phyloP scores from a whole-genome alignment of 2,888 invertebrate genomes.

The Pseudolycoriella hygida region DNA sequence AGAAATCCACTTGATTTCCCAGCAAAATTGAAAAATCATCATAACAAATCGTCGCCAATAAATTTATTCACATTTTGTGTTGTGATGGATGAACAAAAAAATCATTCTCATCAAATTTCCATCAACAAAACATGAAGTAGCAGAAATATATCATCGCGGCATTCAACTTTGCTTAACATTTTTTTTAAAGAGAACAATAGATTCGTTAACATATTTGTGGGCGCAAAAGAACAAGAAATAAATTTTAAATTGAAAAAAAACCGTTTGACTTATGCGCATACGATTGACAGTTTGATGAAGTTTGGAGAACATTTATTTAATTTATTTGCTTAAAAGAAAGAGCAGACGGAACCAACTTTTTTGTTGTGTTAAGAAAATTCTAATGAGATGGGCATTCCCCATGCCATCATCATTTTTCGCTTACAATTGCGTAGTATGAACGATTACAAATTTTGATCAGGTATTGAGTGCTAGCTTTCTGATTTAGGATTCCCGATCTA shows the following conservation, averaged over 20 bases:
- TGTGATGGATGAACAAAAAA: neutral
- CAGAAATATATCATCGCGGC: neutral
- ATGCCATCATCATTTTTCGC: no score
- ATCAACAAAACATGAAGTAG: no score
- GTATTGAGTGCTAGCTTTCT: no score
- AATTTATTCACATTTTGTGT: neutral
- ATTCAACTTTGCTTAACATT: neutral
- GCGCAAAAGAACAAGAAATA: neutral
- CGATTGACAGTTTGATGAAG: neutral
- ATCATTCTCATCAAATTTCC: no score
- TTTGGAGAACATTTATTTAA: neutral
- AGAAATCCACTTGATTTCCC: no score
- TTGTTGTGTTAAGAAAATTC: no score
- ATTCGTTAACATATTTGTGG: neutral
- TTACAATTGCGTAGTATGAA: no score
- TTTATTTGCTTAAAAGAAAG: no score
- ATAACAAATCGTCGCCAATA: neutral
- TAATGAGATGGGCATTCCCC: no score
- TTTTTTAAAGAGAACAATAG: neutral
- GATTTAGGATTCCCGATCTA: no score
- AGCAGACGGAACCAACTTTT: no score
- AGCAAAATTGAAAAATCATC: neutral
- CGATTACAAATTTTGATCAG: no score
- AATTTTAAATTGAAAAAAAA: neutral
- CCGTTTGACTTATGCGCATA: neutral